Conservation (phyloP, 2,797 vertebrate genomes). For the Saxicola maurus region DNA sequence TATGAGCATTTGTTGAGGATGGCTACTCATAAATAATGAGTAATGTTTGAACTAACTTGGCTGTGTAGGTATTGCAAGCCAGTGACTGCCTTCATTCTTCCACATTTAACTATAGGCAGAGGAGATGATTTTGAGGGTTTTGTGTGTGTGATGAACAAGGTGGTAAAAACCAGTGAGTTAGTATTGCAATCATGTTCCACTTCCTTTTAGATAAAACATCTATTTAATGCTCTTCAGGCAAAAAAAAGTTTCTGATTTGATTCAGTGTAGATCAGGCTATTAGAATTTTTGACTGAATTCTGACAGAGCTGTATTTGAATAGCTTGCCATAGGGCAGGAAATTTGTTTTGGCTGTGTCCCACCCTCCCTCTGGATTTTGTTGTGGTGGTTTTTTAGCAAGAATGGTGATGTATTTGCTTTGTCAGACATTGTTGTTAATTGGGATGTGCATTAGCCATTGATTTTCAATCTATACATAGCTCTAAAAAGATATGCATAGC, state of each 20-base stretch:
- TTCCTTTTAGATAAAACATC: background rate
- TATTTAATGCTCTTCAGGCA: background rate
- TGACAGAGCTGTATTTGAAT: background rate
- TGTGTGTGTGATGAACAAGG: background rate
- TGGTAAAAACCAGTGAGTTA: background rate
- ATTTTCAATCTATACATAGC: background rate
- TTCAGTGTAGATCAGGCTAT: background rate
- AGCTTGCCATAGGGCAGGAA: background rate
- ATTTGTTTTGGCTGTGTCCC: background rate
- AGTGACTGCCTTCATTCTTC: background rate
- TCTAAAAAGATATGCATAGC: background rate
- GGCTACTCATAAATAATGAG: background rate
- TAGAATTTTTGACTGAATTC: background rate
- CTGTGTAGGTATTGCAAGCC: background rate
- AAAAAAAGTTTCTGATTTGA: background rate
- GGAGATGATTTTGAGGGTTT: background rate
- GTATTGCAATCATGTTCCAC: background rate
- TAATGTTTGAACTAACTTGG: background rate
- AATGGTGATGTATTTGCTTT: background rate
- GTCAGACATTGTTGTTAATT: background rate
- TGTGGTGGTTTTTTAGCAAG: accelerated
- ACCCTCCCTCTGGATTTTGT: accelerated
- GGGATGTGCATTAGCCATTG: background rate
- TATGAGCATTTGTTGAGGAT: background rate
- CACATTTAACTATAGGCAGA: background rate